Base-by-base conservation (phyloP, 1,140 invertebrate genomes). In the Hesperophylax magnus region DNA sequence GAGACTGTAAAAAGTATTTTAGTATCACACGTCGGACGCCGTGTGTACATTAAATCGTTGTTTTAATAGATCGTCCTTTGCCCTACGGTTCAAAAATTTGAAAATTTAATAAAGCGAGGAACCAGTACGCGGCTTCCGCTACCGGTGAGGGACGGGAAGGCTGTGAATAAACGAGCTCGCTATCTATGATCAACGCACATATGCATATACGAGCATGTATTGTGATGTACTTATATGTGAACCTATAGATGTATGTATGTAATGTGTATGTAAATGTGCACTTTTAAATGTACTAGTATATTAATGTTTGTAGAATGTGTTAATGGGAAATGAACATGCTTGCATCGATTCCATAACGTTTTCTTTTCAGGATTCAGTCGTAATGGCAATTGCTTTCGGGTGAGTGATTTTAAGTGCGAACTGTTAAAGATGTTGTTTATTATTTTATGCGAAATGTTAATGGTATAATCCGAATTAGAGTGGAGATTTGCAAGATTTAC, bases 31-130 rank as follows among this genome's bases (percentile, higher is more conserved):
- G 18, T n/a, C 47, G 67, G 67, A 71, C 15, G 39, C 39, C 18
- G 7, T 71, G 61, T 65, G 24, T 27, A 39, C 67, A 71, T 71
- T 71, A 71, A 71, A 18, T 22, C 24, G 39, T 9, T 52, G n/a
- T n/a, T 8, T 71, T 71, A 53, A 20, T 71, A 71, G n/a, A 20
- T 71, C 17, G 31, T 17, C 47, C 58, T 53, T 71, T 58, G 71
- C 58, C 52, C 71, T 20, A n/a, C n/a, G 69, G 22, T 54, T 77
- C 81, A 79, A 82, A 79, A 82, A 82, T 82, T 22, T 24, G 63
- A 79, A 82, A 82, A 82, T 82, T 82, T 82, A 82, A 82, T 82
- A 82, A 82, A 79, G 81, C 77, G 47, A 61, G 27, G 39, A 27
- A 24, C 71, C 71, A 56, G 24, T 14, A 14, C 39, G 34, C 34